Evolutionary conservation across 2,888 invertebrate genomes (phyloP), one percentile per base, ranked within the genome.

Genomic region (Anarsia innoxiella): DNA sequence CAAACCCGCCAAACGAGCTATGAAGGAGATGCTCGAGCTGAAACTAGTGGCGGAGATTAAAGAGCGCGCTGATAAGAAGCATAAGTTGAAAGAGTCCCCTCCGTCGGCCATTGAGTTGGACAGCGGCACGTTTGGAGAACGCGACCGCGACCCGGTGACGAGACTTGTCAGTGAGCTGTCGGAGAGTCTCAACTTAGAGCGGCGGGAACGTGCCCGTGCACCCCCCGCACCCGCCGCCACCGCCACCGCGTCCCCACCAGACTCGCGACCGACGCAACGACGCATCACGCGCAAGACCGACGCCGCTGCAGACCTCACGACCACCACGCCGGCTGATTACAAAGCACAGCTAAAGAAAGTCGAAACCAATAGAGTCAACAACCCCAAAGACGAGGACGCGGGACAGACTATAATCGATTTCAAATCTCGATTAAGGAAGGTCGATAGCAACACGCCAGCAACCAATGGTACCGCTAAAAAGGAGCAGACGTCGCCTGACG

Each of bases 31-130:
- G 89, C 82, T 92, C 32, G 93, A 93, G 60, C 73, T 93, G 32
- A 93, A 93, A 64, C 74, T 93, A 14, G 92, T 94, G 31, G 92
- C 93, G 3, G 95, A 95, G 71, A 94, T 94, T 40, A 94, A 93
- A 66, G 93, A 93, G 62, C 86, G 90, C 37, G 90, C 91, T 8
- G 91, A 91, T 55, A 87, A 88, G 59, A 86, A 86, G 40, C 86
- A 86, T 41, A 83, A 84, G 41, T 60, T 63, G 33, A 86, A 84
- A 61, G 88, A 87, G 58, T 87, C 88, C 34, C 86, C 87, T 31
- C 74, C 79, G 26, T 60, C 70, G 3, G 56, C 57, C 11, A 62
- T 66, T 31, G 48, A 59, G 15, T 45, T 53, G 9, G 69, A 66
- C 10, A 62, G 56, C 16, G 53, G 64, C 10, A 66, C 84, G 28